Conservation (phyloP, 2,888 invertebrate species). For the Mactromeris polynyma region DNA sequence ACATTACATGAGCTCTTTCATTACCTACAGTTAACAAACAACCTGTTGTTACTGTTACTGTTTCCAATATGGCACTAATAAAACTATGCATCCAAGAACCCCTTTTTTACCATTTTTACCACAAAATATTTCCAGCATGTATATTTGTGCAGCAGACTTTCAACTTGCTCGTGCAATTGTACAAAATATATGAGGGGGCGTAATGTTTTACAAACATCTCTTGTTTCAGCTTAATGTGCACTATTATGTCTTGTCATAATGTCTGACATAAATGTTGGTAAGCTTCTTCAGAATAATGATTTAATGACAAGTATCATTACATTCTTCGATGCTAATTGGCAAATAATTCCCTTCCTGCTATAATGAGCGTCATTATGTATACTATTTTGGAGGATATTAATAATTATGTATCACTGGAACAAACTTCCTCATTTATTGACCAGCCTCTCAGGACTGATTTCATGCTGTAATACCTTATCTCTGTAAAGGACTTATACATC, state of each 20-base stretch:
- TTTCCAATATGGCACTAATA: no score
- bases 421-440: neutral
- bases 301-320: neutral
- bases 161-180: no score
- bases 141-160: no score
- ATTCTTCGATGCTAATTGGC: neutral
- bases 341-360: neutral
- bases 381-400: neutral
- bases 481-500: neutral
- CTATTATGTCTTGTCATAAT: constrained; percentile 6
- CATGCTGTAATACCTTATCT: neutral
- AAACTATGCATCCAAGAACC: no score
- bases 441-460: neutral
- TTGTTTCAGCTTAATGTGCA: no score
- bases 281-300: neutral
- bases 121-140: no score
- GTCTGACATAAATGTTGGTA: neutral
- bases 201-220: no score
- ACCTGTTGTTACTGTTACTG: no score
- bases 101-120: no score
- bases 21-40: no score
- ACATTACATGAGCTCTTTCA: no score
- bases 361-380: neutral
- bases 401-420: neutral
- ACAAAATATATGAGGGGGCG: no score